A percentile compares a stretch with the other conserved stretches of the same genome.
These are phyloP conservation scores for Hipposideros larvatus DNA, from an alignment of 2,797 vertebrate species.

Conservation along the genomic window DNA sequence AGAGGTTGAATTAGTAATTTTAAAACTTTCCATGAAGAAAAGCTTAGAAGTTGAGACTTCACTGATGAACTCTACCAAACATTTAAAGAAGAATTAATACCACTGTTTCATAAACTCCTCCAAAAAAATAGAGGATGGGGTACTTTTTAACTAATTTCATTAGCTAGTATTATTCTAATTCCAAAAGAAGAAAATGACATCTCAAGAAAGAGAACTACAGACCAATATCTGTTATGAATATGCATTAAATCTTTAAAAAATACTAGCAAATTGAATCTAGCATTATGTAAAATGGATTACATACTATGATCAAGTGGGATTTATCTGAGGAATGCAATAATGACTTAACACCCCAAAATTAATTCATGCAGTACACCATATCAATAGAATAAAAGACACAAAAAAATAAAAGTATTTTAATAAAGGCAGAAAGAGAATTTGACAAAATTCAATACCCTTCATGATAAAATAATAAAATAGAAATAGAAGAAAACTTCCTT, in stretches of 20 bases:
- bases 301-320: neutral
- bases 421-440: neutral
- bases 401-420: neutral
- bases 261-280: neutral
- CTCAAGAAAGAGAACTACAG: neutral
- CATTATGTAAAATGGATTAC: neutral
- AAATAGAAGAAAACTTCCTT: neutral
- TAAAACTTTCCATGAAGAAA: neutral
- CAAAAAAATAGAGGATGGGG: neutral
- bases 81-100: neutral
- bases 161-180: neutral
- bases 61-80: neutral
- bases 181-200: neutral
- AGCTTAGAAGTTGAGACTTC: neutral
- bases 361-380: neutral
- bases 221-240: neutral
- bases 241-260: neutral
- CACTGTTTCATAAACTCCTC: neutral
- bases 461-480: neutral
- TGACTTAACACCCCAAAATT: neutral
- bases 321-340: neutral
- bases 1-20: neutral
- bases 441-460: neutral
- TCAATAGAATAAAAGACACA: neutral
- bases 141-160: neutral